A percentile compares a stretch with the other conserved stretches of the same genome.
These are phyloP conservation scores for Harpagoxenus sublaevis DNA, from an alignment of 2,888 invertebrate species.

Conservation along the genomic window DNA sequence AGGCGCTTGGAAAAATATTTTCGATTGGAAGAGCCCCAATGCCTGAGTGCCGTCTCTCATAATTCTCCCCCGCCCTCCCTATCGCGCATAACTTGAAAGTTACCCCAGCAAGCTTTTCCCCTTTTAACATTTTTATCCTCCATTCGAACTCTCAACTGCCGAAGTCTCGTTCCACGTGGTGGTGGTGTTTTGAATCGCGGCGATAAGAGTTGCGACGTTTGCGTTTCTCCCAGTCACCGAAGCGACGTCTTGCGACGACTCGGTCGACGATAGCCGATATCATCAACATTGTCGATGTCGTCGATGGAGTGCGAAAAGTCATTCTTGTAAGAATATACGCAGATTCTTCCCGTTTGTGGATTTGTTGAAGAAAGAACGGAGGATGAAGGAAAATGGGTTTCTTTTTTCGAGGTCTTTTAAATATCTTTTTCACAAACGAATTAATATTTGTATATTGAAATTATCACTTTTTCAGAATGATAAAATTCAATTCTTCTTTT, in stretches of 20 bases:
- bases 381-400: background rate
- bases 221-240: constrained; percentile 23
- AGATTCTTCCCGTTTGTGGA: constrained; percentile 23
- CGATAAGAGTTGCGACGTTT: constrained; percentile 64
- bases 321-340: constrained; percentile 45
- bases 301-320: constrained; percentile 31
- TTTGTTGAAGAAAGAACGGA: background rate
- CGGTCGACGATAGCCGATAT: constrained; percentile 44
- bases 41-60: constrained; percentile 34
- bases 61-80: constrained; percentile 11
- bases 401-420: background rate
- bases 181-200: constrained; percentile 65
- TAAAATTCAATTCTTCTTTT: background rate
- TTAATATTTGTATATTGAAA: background rate
- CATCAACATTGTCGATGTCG: constrained; percentile 51
- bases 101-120: constrained; percentile 22
- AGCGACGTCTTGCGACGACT: constrained; percentile 26
- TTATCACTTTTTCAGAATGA: background rate
- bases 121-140: constrained; percentile 36
- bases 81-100: constrained; percentile 35
- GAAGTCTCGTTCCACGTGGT: constrained; percentile 40
- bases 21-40: constrained; percentile 57
- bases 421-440: background rate
- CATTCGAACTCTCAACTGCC: constrained; percentile 31
- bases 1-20: constrained; percentile 80